A percentile compares a stretch with the other conserved stretches of the same genome.
Conservation (phyloP, 2,797 vertebrate species). For the Darevskia mixta region DNA sequence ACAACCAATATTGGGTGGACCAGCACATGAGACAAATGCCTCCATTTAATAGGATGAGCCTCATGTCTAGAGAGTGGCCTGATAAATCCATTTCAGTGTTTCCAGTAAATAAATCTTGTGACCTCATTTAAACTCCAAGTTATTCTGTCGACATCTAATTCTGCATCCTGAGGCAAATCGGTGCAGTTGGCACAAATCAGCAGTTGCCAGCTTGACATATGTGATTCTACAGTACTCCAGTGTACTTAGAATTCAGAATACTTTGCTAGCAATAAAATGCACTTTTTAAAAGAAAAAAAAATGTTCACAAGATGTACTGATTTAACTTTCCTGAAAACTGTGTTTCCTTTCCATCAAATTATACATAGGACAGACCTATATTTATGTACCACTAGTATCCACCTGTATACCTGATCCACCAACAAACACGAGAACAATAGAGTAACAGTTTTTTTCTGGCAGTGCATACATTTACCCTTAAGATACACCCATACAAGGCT, state of each 20-base stretch:
- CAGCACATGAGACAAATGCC: not conserved
- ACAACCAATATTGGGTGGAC: not conserved
- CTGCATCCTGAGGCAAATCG: not conserved
- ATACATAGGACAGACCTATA: not conserved
- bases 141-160: not conserved
- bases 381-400: not conserved
- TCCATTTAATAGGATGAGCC: not conserved
- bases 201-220: not conserved
- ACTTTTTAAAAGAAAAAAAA: not conserved
- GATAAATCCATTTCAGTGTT: not conserved
- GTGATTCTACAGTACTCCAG: not conserved
- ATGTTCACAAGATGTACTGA: not conserved
- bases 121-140: conserved; percentile 6
- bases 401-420: not conserved
- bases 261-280: not conserved
- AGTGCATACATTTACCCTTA: not conserved
- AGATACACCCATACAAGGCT: not conserved
- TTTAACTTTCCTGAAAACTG: not conserved
- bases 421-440: too few relatives aligned
- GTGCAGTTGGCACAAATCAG: not conserved
- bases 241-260: not conserved
- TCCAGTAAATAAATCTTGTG: conserved; percentile 6
- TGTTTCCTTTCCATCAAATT: not conserved
- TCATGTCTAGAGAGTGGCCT: not conserved
- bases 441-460: too few relatives aligned